A percentile compares a stretch with the other conserved stretches of the same genome.
Conservation (phyloP, 1,140 invertebrate genomes). For the Conus ventricosus region DNA sequence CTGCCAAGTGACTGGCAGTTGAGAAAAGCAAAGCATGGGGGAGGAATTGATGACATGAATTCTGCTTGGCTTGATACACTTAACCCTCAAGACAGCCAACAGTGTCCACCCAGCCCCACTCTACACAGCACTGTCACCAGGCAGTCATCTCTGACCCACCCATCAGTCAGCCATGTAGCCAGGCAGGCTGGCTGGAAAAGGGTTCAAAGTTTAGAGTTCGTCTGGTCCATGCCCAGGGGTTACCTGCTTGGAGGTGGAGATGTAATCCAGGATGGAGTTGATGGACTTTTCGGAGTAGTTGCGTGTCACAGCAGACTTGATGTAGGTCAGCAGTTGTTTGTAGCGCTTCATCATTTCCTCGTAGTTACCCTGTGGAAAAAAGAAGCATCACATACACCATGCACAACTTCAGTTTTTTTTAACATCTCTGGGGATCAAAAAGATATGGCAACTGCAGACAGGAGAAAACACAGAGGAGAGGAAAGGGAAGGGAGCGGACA, state of each 20-base stretch:
- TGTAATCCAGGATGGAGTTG: constrained; percentile 99
- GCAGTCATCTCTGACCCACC: no score
- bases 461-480: not conserved
- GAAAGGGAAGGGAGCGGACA: not conserved
- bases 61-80: no score
- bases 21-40: no score
- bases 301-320: constrained; percentile 98
- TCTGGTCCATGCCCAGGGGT: constrained; percentile 46
- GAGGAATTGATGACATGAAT: no score
- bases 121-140: no score
- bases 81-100: no score
- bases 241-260: constrained; percentile 99
- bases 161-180: no score
- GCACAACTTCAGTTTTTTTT: not conserved
- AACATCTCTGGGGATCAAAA: not conserved
- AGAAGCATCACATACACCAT: constrained; percentile 32
- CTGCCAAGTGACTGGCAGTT: no score
- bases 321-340: constrained; percentile 97
- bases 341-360: constrained; percentile 98
- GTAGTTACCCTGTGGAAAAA: constrained; percentile 85
- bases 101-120: no score
- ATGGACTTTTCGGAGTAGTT: constrained; percentile 99
- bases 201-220: no score
- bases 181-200: no score
- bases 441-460: not conserved